Base-by-base conservation (phyloP, 1,140 invertebrate species). In the Grapholita molesta region DNA sequence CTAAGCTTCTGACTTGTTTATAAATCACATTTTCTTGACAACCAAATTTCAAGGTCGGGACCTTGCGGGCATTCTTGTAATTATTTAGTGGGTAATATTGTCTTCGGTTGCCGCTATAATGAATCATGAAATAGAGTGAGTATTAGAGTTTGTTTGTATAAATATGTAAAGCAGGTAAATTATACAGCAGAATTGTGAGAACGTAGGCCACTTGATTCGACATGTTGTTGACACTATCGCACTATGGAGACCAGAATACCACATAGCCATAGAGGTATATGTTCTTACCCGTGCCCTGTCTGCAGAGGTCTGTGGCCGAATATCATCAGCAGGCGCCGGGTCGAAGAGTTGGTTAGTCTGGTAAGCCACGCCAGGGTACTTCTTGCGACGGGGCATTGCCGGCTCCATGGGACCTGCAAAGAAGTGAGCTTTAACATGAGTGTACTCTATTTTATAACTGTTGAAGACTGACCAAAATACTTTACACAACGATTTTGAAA, bases 331-430 rank as follows among this genome's bases (percentile, higher is more conserved):
- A n/a, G 89, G 84, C 5, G 85, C 89, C 11, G 94, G 94, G 82
- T 94, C 93, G 80, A 97, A 94, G 82, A 97, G 95, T 86, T 97
- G 96, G 91, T 97, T 96, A 76, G 95, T 95, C 88, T 94, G 95
- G 93, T 97, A 97, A 73, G 96, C 96, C 80, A 97, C 93, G 76
- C 96, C 96, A 38, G 96, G 96, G 87, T 96, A 96, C 93, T 97
- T 97, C 94, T 97, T 97, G 80, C 96, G 94, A 70, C 96, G 94
- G 69, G 96, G 96, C 89, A 97, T 94, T 69, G 96, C 95, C 69
- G 96, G 96, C 90, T 97, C 96, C 92, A 95, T 93, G 24, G 83
- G 80, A 11, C 89, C 89, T 89, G 80, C 15, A 28, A 15, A 28
- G 5, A 3, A 55, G 15, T n/a, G 11, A 9, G n/a, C 4, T 6